A percentile compares a stretch with the other conserved stretches of the same genome.
phyloP scores from a whole-genome alignment of 2,797 vertebrate genomes.

The Novumbra hubbsi region DNA sequence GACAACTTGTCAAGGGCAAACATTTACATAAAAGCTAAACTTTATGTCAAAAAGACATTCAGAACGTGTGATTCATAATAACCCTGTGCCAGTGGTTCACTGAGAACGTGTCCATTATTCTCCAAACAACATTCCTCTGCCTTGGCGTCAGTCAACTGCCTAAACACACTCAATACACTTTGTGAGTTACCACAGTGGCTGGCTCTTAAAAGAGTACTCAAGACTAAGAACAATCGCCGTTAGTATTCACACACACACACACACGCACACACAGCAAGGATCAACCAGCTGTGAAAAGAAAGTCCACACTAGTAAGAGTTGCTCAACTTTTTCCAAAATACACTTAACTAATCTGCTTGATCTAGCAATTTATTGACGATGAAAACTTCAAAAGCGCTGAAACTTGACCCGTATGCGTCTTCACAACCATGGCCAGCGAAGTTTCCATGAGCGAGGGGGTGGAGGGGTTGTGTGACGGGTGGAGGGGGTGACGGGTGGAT shows the following conservation, averaged over 20 bases:
- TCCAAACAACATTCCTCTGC: too few species aligned
- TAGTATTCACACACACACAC: slow-evolving; percentile 20
- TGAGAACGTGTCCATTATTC: too few species aligned
- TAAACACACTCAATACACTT: neutral
- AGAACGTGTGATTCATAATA: too few species aligned
- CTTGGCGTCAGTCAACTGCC: neutral
- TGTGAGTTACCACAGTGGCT: too few species aligned
- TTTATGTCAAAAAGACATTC: too few species aligned
- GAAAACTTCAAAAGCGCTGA: slow-evolving; percentile 68
- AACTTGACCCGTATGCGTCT: slow-evolving; percentile 62
- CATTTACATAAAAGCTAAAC: too few species aligned
- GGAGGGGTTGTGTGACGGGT: slow-evolving; percentile 26
- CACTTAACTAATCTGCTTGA: slow-evolving; percentile 73
- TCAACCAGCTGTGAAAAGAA: slow-evolving; percentile 61
- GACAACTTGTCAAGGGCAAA: too few species aligned
- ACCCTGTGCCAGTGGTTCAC: too few species aligned
- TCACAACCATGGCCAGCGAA: slow-evolving; percentile 61
- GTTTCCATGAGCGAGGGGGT: slow-evolving; percentile 50
- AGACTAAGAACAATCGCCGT: neutral
- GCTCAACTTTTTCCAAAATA: slow-evolving; percentile 58
- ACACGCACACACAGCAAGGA: slow-evolving; percentile 30
- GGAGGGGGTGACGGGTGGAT: too few species aligned
- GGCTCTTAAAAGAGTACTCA: neutral
- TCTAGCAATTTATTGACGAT: slow-evolving; percentile 71
- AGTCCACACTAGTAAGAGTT: slow-evolving; percentile 26